Evolutionary conservation across 1,140 invertebrate genomes (phyloP).

Genomic region (Arctopsyche grandis): DNA sequence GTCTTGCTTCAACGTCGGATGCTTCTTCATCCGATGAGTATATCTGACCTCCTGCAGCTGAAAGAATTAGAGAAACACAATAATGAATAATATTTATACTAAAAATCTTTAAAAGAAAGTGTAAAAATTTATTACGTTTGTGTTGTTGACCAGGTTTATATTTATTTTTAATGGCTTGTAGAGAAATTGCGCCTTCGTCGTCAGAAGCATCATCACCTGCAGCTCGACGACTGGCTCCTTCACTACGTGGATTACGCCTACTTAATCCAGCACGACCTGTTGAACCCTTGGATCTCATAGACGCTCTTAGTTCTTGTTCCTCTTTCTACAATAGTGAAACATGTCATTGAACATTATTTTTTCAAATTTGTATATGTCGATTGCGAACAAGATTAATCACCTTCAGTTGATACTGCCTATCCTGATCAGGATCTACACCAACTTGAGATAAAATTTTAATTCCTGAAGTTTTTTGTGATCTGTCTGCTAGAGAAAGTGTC

Average conservation of each 20-base stretch:
- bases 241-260: conserved; percentile 71
- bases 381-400: conserved; percentile 61
- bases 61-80: conserved; percentile 50
- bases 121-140: conserved; percentile 60
- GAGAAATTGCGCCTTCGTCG: conserved; percentile 89
- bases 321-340: conserved; percentile 77
- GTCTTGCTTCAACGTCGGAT: conserved; percentile 84
- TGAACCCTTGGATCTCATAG: conserved; percentile 77
- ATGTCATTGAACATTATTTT: too few species aligned
- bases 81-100: conserved; percentile 39
- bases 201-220: conserved; percentile 86
- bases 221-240: conserved; percentile 65
- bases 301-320: conserved; percentile 90
- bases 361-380: too few species aligned
- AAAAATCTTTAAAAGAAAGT: conserved; percentile 8
- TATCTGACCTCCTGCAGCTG: conserved; percentile 75
- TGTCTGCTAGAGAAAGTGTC: conserved; percentile 95
- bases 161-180: conserved; percentile 94
- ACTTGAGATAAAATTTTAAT: conserved; percentile 97
- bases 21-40: conserved; percentile 93
- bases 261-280: conserved; percentile 64
- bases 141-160: conserved; percentile 76
- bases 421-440: conserved; percentile 92
- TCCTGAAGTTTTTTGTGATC: conserved; percentile 95
- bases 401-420: conserved; percentile 90